Conservation (phyloP, 2,888 invertebrate genomes). For the Shargacucullia verbasci region DNA sequence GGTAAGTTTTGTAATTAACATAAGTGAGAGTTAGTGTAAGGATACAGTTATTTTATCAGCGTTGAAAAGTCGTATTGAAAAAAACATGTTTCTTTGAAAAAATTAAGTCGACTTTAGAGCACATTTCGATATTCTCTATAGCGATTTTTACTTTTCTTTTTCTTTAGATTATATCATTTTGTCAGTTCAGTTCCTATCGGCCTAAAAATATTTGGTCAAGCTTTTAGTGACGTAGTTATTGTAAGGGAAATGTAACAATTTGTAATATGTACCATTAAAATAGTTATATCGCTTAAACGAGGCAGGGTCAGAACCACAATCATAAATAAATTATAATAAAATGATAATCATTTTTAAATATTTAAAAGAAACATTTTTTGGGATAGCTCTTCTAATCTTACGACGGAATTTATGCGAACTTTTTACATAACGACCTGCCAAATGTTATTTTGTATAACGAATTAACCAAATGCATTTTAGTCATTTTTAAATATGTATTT, state of each 20-base stretch:
- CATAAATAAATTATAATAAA: constrained; percentile 75
- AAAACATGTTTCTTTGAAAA: constrained; percentile 36
- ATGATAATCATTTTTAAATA: constrained; percentile 66
- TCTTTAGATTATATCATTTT: constrained; percentile 62
- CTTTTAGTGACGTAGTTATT: constrained; percentile 75
- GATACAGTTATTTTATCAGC: constrained; percentile 65
- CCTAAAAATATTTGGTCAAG: constrained; percentile 82
- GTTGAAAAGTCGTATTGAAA: constrained; percentile 52
- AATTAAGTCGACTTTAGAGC: constrained; percentile 67
- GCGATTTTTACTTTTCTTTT: constrained; percentile 62
- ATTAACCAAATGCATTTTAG: constrained; percentile 26
- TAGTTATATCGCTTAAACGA: constrained; percentile 86
- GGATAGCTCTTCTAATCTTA: constrained; percentile 79
- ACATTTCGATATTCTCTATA: constrained; percentile 66
- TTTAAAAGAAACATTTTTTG: constrained; percentile 63
- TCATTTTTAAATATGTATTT: constrained; percentile 30
- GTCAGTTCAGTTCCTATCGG: constrained; percentile 85
- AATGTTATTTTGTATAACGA: constrained; percentile 39
- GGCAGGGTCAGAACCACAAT: constrained; percentile 87
- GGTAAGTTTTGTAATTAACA: constrained; percentile 78
- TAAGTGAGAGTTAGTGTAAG: constrained; percentile 81
- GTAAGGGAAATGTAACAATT: constrained; percentile 69
- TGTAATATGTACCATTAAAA: constrained; percentile 78
- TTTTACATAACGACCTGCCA: constrained; percentile 35
- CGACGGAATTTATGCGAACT: constrained; percentile 53